A percentile compares a stretch with the other conserved stretches of the same genome.
Evolutionary conservation across 1,140 invertebrate species (phyloP).

Genomic region (Wiebesia pumilae): DNA sequence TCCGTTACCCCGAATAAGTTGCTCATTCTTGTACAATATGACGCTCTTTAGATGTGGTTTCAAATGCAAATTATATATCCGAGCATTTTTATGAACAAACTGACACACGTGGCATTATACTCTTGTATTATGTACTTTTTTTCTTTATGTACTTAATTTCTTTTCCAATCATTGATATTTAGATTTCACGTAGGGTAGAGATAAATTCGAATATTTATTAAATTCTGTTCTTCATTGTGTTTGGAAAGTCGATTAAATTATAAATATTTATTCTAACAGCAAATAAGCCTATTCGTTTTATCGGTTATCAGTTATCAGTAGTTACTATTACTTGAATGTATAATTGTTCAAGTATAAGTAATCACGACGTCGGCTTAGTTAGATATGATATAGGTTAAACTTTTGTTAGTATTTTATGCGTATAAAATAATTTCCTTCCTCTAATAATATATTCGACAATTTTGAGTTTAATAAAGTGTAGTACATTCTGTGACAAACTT

Average conservation of each 20-base stretch:
- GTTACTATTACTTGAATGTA: neutral
- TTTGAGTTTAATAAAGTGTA: neutral
- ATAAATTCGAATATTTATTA: neutral
- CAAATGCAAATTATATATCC: neutral
- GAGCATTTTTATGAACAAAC: neutral
- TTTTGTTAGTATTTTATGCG: neutral
- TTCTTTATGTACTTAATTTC: too few species aligned
- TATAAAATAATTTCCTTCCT: neutral
- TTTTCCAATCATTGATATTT: neutral
- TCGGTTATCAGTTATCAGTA: neutral
- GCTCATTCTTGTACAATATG: neutral
- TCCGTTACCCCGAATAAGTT: neutral
- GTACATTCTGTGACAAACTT: neutral
- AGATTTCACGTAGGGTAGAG: neutral
- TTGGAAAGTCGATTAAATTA: neutral
- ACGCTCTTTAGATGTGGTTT: neutral
- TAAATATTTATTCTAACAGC: neutral
- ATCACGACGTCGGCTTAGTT: neutral
- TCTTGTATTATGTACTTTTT: too few species aligned
- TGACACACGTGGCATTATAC: too few species aligned
- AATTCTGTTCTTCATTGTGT: neutral
- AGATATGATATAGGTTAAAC: neutral
- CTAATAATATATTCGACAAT: neutral
- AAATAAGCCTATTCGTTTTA: neutral
- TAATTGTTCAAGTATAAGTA: neutral